phyloP scores from a whole-genome alignment of 2,888 invertebrate genomes.

The Drosophila nigritarsus region DNA sequence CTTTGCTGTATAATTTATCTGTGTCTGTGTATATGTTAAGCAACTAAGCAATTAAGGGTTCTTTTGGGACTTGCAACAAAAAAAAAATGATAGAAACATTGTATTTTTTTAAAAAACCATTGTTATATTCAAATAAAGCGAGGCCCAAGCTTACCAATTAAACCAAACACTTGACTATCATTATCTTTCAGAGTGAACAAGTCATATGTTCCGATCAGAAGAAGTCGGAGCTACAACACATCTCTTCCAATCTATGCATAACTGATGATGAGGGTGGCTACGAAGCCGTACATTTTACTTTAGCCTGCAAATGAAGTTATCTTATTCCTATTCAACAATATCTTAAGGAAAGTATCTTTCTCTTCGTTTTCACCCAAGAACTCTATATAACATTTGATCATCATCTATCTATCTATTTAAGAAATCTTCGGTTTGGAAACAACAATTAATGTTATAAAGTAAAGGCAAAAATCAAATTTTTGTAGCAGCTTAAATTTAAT shows the following conservation, averaged over 20 bases:
- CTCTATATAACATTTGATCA: background rate
- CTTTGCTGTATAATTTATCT: too few relatives aligned
- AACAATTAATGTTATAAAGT: background rate
- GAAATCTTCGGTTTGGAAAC: background rate
- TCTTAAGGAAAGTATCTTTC: background rate
- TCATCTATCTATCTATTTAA: background rate
- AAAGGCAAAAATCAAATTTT: background rate
- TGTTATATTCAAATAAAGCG: background rate
- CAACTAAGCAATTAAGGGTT: too few relatives aligned
- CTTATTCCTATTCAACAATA: background rate
- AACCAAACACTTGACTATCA: background rate
- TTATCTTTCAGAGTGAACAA: background rate
- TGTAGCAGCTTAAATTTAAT: background rate
- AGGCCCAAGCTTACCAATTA: background rate
- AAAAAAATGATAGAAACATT: background rate
- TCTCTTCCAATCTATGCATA: background rate
- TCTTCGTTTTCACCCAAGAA: background rate
- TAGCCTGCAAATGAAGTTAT: background rate
- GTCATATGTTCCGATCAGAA: background rate
- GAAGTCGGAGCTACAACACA: background rate
- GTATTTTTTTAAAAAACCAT: background rate
- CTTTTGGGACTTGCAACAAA: background rate
- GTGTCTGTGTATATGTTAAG: too few relatives aligned
- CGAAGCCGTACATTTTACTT: background rate
- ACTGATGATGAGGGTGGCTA: background rate